A percentile compares a stretch with the other conserved stretches of the same genome.
Evolutionary conservation across 1,140 invertebrate species (phyloP).

Genomic region (Bombus confusus): DNA sequence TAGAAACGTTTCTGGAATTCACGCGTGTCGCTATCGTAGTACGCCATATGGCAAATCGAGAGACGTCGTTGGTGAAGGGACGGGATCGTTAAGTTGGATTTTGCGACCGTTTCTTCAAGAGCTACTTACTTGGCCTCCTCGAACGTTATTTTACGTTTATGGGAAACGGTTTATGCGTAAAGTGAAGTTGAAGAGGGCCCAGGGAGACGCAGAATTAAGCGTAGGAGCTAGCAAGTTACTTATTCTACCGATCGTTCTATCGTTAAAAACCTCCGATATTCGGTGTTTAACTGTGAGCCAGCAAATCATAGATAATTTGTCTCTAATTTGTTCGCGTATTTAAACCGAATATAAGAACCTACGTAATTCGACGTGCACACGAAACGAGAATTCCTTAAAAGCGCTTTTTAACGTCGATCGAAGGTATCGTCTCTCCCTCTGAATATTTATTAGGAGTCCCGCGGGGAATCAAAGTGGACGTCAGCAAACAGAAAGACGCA

Average conservation of each 20-base stretch:
- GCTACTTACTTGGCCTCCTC: not conserved
- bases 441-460: slow-evolving; percentile 25
- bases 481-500: slow-evolving; percentile 4
- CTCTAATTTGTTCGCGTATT: not conserved
- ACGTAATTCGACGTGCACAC: not conserved
- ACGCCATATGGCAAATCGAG: not conserved
- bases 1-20: slow-evolving; percentile 27
- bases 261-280: not conserved
- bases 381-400: not conserved
- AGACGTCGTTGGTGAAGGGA: not conserved
- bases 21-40: not conserved
- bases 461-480: slow-evolving; percentile 20
- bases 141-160: not conserved
- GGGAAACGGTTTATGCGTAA: slow-evolving; percentile 1
- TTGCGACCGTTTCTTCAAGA: not conserved
- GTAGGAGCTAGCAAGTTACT: not conserved
- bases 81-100: not conserved
- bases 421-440: not conserved
- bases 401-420: not conserved
- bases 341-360: not conserved
- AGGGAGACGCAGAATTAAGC: not conserved
- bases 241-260: not conserved
- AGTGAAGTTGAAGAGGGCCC: not conserved
- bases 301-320: not conserved
- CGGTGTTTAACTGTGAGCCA: no score